Percentiles rank a stretch among this genome's conserved stretches.
Conservation (phyloP, 1,140 invertebrate species). For the Bombus waltoni region DNA sequence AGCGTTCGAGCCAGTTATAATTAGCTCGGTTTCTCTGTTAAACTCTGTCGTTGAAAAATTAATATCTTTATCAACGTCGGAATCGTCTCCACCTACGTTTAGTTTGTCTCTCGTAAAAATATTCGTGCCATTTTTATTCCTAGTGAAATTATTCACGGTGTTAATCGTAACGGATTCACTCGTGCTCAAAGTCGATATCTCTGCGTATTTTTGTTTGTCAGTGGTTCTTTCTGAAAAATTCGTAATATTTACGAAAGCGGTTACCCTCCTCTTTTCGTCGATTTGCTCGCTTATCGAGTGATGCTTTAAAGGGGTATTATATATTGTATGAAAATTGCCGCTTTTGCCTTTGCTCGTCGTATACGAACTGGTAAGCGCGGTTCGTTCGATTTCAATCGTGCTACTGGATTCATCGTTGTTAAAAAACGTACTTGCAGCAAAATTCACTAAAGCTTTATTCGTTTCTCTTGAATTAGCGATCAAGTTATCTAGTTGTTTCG, state of each 20-base stretch:
- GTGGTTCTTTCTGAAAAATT: too few relatives aligned
- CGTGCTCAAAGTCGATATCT: neutral
- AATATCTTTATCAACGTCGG: neutral
- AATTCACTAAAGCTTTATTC: neutral
- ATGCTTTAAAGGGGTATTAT: neutral
- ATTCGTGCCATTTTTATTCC: too few relatives aligned
- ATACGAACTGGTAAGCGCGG: neutral
- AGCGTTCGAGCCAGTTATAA: neutral
- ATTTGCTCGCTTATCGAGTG: neutral
- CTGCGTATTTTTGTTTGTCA: neutral
- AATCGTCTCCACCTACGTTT: neutral
- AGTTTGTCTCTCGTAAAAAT: neutral
- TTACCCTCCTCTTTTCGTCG: neutral
- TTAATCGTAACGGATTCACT: neutral
- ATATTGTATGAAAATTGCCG: neutral
- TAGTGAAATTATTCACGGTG: neutral
- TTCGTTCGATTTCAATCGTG: neutral
- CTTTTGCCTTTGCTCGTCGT: neutral
- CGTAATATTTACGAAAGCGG: neutral
- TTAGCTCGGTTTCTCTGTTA: too few relatives aligned
- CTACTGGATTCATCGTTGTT: neutral
- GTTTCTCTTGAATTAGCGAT: neutral
- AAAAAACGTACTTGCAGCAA: too few relatives aligned
- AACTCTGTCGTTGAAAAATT: neutral
- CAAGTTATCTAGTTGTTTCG: neutral